These are phyloP conservation scores for Aplochiton taeniatus DNA, from an alignment of 2,797 vertebrate species.

Conservation along the genomic window DNA sequence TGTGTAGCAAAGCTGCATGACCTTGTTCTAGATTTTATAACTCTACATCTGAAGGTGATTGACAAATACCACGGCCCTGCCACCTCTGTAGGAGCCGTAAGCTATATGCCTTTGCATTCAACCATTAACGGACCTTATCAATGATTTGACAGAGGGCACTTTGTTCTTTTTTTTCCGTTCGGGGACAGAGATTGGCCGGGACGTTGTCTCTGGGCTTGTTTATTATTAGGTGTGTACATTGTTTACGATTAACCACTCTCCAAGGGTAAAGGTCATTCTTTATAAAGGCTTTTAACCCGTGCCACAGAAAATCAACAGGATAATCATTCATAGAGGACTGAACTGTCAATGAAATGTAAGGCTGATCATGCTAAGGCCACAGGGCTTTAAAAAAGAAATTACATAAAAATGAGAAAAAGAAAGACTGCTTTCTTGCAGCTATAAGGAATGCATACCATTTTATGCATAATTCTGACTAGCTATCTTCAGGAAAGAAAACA, in stretches of 20 bases:
- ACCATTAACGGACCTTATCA: conserved; percentile 59
- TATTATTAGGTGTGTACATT: conserved; percentile 1
- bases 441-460: not conserved
- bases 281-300: not conserved
- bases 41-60: not conserved
- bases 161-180: conserved; percentile 16
- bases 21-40: not conserved
- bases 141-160: conserved; percentile 36
- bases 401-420: too few species aligned
- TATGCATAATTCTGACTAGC: not conserved
- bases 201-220: not conserved
- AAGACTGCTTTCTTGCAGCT: too few species aligned
- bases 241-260: too few species aligned
- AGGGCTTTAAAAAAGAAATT: too few species aligned
- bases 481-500: not conserved
- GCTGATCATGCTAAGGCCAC: too few species aligned
- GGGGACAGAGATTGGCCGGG: conserved; percentile 21
- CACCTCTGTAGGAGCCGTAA: conserved; percentile 23
- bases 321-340: not conserved
- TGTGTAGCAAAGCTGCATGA: too few species aligned
- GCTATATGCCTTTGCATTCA: conserved; percentile 39
- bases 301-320: not conserved
- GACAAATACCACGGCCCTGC: conserved; percentile 10
- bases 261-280: not conserved
- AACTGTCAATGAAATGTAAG: too few species aligned